A percentile compares a stretch with the other conserved stretches of the same genome.
phyloP scores from a whole-genome alignment of 2,888 invertebrate species.

The Andrena bicolor region DNA sequence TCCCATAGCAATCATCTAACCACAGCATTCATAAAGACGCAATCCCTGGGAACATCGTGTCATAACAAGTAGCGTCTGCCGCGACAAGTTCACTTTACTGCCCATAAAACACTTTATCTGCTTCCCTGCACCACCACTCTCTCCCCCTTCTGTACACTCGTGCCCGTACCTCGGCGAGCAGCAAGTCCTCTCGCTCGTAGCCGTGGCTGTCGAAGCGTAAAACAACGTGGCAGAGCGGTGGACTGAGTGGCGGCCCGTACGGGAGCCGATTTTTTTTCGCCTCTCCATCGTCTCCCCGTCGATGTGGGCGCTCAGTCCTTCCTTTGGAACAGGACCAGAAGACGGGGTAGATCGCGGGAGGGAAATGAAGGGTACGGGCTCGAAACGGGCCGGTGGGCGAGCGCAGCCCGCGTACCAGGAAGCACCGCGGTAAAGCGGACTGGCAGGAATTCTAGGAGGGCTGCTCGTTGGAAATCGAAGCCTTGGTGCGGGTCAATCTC shows the following conservation, averaged over 20 bases:
- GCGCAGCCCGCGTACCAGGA: background rate
- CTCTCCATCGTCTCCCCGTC: background rate
- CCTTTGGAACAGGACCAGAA: conserved; percentile 9
- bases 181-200: conserved; percentile 41
- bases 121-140: background rate
- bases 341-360: conserved; percentile 11
- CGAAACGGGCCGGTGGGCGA: background rate
- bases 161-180: background rate
- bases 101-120: conserved; percentile 2
- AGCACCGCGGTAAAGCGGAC: conserved; percentile 1
- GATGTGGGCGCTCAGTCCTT: background rate
- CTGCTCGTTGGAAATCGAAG: conserved; percentile 40
- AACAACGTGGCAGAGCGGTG: conserved; percentile 44
- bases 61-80: background rate
- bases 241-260: conserved; percentile 34
- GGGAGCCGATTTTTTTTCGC: background rate
- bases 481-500: conserved; percentile 47
- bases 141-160: too few species aligned
- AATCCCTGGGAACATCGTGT: background rate
- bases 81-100: background rate
- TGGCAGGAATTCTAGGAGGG: conserved; percentile 12
- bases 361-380: conserved; percentile 7
- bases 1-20: too few species aligned
- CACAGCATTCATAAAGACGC: background rate
- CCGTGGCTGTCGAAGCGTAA: conserved; percentile 47